Percentiles rank a stretch among this genome's conserved stretches.
These are phyloP conservation scores for Leucophenga maculata DNA, from an alignment of 2,888 invertebrate genomes.

Conservation along the genomic window DNA sequence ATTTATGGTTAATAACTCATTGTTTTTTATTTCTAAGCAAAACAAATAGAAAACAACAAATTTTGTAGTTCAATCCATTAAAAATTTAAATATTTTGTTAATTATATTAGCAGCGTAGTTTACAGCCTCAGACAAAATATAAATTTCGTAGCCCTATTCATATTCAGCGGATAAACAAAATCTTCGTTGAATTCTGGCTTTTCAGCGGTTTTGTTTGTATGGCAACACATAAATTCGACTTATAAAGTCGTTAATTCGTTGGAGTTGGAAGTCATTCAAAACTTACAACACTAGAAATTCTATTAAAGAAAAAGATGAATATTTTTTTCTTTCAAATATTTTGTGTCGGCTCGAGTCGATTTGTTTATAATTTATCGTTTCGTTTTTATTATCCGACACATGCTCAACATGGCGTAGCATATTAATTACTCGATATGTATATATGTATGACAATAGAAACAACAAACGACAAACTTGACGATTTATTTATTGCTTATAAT, in stretches of 20 bases:
- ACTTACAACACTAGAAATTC: neutral
- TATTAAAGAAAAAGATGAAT: neutral
- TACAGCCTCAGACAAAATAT: neutral
- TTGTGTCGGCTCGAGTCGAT: neutral
- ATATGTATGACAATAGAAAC: neutral
- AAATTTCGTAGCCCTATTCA: too few species aligned
- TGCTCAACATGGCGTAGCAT: constrained; percentile 15
- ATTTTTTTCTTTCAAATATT: constrained; percentile 27
- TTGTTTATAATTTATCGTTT: constrained; percentile 10
- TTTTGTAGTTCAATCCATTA: constrained; percentile 43
- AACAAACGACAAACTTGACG: constrained; percentile 18
- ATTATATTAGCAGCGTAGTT: constrained; percentile 53
- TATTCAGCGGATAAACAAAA: neutral
- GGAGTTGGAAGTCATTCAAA: constrained; percentile 1
- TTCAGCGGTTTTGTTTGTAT: constrained; percentile 6
- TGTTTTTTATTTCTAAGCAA: constrained; percentile 5
- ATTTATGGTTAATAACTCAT: constrained; percentile 23
- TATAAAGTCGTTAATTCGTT: constrained; percentile 15
- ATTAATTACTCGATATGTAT: constrained; percentile 1
- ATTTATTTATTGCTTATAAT: constrained; percentile 55
- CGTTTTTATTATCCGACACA: constrained; percentile 8
- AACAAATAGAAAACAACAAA: neutral
- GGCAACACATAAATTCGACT: constrained; percentile 17
- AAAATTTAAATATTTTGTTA: constrained; percentile 57
- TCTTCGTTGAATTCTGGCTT: constrained; percentile 12